A percentile compares a stretch with the other conserved stretches of the same genome.
Conservation (phyloP, 2,113 vertebrate species). For the Chroicocephalus ridibundus region DNA sequence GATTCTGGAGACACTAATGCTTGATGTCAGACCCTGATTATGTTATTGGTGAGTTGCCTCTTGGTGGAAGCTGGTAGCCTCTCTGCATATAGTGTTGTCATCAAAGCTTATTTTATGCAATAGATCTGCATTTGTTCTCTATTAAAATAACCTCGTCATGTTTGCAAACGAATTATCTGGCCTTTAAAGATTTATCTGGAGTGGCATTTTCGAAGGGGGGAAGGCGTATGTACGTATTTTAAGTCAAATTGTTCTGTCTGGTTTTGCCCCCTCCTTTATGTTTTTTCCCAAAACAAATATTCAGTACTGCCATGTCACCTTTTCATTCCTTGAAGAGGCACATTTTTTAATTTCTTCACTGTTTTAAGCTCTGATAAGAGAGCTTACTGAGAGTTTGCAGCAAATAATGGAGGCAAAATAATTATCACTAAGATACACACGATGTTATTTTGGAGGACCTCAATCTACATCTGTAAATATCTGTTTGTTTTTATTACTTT, state of each 20-base stretch:
- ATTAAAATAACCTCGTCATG: background rate
- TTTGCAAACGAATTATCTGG: background rate
- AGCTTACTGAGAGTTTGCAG: background rate
- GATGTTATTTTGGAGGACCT: background rate
- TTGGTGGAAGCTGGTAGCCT: background rate
- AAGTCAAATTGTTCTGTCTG: background rate
- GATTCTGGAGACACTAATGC: background rate
- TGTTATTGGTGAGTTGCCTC: background rate
- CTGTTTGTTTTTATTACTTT: background rate
- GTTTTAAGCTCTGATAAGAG: background rate
- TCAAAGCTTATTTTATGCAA: background rate
- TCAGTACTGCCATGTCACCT: background rate
- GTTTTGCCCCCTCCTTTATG: background rate
- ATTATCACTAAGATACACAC: background rate
- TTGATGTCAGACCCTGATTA: background rate
- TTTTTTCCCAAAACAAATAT: background rate
- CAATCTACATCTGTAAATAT: background rate
- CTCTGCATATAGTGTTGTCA: background rate
- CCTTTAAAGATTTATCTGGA: background rate
- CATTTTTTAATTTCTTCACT: background rate
- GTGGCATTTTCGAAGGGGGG: background rate
- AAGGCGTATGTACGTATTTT: background rate
- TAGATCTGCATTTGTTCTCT: background rate
- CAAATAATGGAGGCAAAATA: background rate
- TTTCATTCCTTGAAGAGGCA: background rate